Conservation (phyloP, 2,113 vertebrate species). For the Tringa solitaria region DNA sequence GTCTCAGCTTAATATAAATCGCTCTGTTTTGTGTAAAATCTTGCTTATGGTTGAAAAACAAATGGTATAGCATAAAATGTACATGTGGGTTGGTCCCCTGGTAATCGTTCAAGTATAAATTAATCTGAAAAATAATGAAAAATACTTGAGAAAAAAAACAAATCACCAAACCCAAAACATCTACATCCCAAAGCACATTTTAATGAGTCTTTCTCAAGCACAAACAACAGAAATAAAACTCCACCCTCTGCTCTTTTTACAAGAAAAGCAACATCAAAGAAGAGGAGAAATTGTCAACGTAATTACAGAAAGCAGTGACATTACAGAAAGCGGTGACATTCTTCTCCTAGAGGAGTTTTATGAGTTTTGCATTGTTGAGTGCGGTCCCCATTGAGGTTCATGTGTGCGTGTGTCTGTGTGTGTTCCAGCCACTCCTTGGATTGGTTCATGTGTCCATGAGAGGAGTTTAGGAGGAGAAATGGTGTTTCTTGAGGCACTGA, state of each 20-base stretch:
- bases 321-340: not conserved
- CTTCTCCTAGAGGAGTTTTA: not conserved
- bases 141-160: not conserved
- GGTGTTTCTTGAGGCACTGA: accelerated
- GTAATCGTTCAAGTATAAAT: constrained; percentile 29
- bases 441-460: accelerated
- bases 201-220: constrained; percentile 5
- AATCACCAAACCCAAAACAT: not conserved
- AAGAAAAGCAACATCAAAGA: constrained; percentile 14
- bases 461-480: not conserved
- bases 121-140: constrained; percentile 29
- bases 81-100: constrained; percentile 3
- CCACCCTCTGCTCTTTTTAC: not conserved
- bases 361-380: not conserved
- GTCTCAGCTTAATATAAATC: not conserved
- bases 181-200: not conserved
- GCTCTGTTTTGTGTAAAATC: not conserved
- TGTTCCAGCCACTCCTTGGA: accelerated
- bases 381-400: accelerated
- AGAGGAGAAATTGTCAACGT: not conserved
- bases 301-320: not conserved
- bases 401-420: not conserved
- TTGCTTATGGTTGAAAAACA: not conserved
- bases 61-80: not conserved
- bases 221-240: not conserved